These are phyloP conservation scores for Macropodus opercularis DNA, from an alignment of 2,797 vertebrate species.

Conservation along the genomic window DNA sequence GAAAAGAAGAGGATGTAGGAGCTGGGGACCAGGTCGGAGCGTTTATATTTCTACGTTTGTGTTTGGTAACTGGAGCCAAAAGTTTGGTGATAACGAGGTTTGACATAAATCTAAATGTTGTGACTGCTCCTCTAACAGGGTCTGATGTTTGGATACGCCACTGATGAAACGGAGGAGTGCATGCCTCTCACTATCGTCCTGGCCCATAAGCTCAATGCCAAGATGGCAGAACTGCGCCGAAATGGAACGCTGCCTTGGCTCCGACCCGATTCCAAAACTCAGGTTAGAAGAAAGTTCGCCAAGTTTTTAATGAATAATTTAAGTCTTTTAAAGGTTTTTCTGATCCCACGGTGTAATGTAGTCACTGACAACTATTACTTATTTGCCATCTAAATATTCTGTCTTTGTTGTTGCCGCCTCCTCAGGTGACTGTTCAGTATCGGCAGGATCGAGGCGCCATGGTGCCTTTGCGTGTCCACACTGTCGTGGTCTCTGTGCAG, in stretches of 20 bases:
- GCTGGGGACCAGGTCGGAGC: conserved; percentile 91
- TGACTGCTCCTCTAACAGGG: conserved; percentile 78
- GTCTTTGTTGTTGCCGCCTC: background rate
- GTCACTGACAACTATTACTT: too few species aligned
- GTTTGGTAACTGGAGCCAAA: background rate
- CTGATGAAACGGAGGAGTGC: conserved; percentile 95
- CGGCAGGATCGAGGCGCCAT: conserved; percentile 92
- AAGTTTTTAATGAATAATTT: too few species aligned
- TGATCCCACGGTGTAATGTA: too few species aligned
- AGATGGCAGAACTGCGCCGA: conserved; percentile 92
- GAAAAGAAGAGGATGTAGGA: conserved; percentile 92
- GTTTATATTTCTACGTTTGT: background rate
- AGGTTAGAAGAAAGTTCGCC: conserved; percentile 77
- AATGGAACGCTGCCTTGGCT: conserved; percentile 90
- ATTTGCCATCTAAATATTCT: background rate
- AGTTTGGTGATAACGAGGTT: background rate
- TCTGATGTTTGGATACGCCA: conserved; percentile 97
- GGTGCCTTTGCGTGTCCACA: conserved; percentile 92
- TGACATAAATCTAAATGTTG: background rate
- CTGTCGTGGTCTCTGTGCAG: conserved; percentile 94
- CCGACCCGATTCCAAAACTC: conserved; percentile 94
- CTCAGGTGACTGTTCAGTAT: conserved; percentile 95
- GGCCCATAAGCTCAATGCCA: conserved; percentile 94
- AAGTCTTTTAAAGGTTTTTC: too few species aligned
- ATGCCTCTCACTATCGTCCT: conserved; percentile 95